phyloP scores from a whole-genome alignment of 2,888 invertebrate species.

The Pardosa pseudoannulata region DNA sequence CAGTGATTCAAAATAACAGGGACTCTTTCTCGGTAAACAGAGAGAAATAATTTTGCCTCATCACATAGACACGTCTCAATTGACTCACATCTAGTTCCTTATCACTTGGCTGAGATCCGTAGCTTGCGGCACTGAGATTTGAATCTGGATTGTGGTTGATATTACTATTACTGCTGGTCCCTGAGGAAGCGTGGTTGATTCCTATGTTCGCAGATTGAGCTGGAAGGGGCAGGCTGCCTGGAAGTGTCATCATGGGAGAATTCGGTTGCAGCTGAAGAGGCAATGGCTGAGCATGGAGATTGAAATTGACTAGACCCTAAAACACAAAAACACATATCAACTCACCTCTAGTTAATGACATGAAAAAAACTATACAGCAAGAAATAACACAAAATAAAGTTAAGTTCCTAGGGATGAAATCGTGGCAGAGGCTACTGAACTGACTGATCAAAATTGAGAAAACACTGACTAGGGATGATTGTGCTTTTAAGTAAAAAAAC shows the following conservation, averaged over 20 bases:
- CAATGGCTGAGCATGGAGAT: conserved; percentile 73
- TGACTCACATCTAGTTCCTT: conserved; percentile 84
- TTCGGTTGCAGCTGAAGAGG: conserved; percentile 70
- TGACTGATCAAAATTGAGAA: too few species aligned
- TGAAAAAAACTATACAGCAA: too few species aligned
- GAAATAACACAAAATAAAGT: too few species aligned
- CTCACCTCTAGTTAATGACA: too few species aligned
- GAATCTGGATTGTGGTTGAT: conserved; percentile 92
- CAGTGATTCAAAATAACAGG: too few species aligned
- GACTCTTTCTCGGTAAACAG: too few species aligned
- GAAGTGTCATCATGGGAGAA: conserved; percentile 69
- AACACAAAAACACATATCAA: background rate
- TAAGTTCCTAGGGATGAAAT: too few species aligned
- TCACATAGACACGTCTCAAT: too few species aligned
- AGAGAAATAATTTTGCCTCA: too few species aligned
- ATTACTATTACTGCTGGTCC: conserved; percentile 71
- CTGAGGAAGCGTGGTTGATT: conserved; percentile 70
- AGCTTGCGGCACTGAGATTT: conserved; percentile 94
- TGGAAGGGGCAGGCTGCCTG: conserved; percentile 52
- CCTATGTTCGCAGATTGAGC: conserved; percentile 61
- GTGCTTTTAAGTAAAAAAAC: too few species aligned
- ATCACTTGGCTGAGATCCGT: conserved; percentile 96
- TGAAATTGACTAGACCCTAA: conserved; percentile 71
- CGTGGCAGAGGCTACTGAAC: too few species aligned
- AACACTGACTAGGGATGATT: too few species aligned